Conservation (phyloP, 2,888 invertebrate species). For the Drosophila prolongata region DNA sequence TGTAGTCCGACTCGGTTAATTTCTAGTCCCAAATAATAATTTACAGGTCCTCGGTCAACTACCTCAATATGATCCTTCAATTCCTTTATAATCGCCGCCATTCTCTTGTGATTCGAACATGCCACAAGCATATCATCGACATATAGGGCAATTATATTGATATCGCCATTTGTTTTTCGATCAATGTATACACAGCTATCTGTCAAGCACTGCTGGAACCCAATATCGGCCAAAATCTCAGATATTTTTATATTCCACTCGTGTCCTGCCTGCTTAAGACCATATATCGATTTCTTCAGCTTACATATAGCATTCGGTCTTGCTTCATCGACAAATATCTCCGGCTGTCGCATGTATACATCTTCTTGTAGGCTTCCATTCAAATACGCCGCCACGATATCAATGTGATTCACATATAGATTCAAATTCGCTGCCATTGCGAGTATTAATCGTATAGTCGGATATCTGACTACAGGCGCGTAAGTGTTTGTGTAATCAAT, state of each 20-base stretch:
- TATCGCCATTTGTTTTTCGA: neutral
- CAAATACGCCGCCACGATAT: slow-evolving; percentile 6
- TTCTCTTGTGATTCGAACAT: neutral
- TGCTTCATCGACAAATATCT: neutral
- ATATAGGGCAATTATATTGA: slow-evolving; percentile 2
- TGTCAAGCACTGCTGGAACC: slow-evolving; percentile 4
- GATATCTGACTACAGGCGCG: neutral
- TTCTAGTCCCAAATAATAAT: neutral
- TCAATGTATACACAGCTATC: neutral
- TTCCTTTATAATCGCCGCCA: neutral
- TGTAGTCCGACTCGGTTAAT: neutral
- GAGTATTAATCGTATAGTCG: neutral
- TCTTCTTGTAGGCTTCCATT: neutral
- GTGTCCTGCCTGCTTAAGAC: neutral
- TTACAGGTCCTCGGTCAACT: slow-evolving; percentile 1
- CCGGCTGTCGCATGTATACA: slow-evolving; percentile 5
- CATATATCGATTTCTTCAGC: slow-evolving; percentile 1
- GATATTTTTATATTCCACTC: neutral
- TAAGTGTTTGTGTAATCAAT: neutral
- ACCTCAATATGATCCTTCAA: neutral
- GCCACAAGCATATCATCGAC: no score
- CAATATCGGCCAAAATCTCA: neutral
- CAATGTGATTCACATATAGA: neutral
- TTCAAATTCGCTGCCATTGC: neutral
- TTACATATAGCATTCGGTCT: neutral